Evolutionary conservation across 2,888 invertebrate genomes (phyloP).

Genomic region (Margaritifera margaritifera): DNA sequence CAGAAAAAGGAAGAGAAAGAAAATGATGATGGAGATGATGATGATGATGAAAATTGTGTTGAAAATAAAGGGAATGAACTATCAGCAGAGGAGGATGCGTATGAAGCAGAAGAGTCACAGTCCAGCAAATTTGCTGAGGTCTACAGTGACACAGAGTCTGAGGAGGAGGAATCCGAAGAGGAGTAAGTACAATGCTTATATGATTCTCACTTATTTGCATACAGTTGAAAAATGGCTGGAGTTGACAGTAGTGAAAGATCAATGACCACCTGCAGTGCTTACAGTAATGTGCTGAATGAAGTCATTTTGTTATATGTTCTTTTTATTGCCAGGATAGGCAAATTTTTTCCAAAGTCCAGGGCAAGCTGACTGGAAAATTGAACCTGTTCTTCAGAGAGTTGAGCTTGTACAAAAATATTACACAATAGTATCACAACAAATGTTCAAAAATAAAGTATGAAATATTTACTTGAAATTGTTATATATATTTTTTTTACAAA

Average conservation of each 20-base stretch:
- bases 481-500: too few species aligned
- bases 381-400: too few species aligned
- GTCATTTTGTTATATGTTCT: too few species aligned
- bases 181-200: constrained; percentile 21
- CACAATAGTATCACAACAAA: too few species aligned
- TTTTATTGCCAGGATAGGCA: too few species aligned
- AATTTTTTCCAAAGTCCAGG: too few species aligned
- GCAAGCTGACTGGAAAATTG: too few species aligned
- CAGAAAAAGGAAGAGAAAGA: constrained; percentile 28
- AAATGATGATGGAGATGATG: constrained; percentile 32
- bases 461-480: too few species aligned
- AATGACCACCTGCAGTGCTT: not conserved
- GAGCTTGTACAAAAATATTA: too few species aligned
- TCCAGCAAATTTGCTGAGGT: constrained; percentile 65
- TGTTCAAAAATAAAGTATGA: too few species aligned
- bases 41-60: constrained; percentile 33
- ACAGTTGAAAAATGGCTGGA: not conserved
- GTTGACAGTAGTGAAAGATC: not conserved
- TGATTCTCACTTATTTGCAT: not conserved
- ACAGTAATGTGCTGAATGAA: too few species aligned
- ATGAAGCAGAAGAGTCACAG: constrained; percentile 55
- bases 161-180: constrained; percentile 67
- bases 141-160: constrained; percentile 71
- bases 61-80: constrained; percentile 33
- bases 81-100: constrained; percentile 53